A percentile compares a stretch with the other conserved stretches of the same genome.
Evolutionary conservation across 2,888 invertebrate genomes (phyloP).

Genomic region (Brachyopa scutellaris): DNA sequence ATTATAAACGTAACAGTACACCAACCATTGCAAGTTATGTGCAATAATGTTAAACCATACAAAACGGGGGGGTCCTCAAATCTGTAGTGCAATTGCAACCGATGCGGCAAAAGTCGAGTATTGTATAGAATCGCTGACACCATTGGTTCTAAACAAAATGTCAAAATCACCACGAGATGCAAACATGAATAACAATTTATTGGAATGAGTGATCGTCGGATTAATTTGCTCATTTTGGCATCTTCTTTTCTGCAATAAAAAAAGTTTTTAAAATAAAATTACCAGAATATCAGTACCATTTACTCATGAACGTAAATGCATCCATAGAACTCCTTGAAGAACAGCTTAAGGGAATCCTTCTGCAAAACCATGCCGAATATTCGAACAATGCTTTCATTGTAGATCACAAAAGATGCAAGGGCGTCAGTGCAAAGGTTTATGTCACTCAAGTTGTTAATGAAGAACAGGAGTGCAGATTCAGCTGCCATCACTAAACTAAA

Average conservation of each 20-base stretch:
- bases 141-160: constrained; percentile 74
- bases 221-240: constrained; percentile 60
- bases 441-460: constrained; percentile 73
- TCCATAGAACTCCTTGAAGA: constrained; percentile 75
- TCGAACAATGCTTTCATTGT: constrained; percentile 76
- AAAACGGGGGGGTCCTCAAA: constrained; percentile 71
- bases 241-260: constrained; percentile 52
- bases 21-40: constrained; percentile 74
- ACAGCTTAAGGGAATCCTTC: constrained; percentile 71
- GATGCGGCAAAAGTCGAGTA: constrained; percentile 75
- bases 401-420: constrained; percentile 75
- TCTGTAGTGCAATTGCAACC: constrained; percentile 75
- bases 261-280: too few species aligned
- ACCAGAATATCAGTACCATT: neutral
- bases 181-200: constrained; percentile 74
- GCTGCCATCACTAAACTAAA: constrained; percentile 73
- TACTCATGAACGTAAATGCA: constrained; percentile 75
- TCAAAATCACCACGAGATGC: constrained; percentile 74
- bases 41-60: constrained; percentile 73
- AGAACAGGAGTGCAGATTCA: constrained; percentile 75
- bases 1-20: constrained; percentile 74
- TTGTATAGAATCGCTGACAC: constrained; percentile 73
- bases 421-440: constrained; percentile 76
- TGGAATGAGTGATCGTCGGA: constrained; percentile 74
- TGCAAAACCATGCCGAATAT: constrained; percentile 74